Evolutionary conservation across 2,797 vertebrate species (phyloP).

Genomic region (Gallinago solitaria): DNA sequence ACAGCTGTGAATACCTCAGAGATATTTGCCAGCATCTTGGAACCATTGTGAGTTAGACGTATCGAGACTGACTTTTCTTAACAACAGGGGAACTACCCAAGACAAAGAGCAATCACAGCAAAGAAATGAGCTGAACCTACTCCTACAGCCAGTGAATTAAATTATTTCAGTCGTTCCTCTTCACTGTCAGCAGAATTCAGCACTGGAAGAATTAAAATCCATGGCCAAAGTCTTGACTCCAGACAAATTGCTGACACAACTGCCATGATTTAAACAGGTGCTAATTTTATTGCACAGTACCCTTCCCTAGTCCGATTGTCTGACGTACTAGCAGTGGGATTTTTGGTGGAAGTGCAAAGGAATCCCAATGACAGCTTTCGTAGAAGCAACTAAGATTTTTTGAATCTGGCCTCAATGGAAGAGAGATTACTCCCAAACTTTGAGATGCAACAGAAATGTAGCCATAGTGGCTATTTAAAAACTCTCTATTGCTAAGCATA

Average conservation of each 20-base stretch:
- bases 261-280: rapidly evolving
- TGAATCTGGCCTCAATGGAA: background rate
- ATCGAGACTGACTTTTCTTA: background rate
- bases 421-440: background rate
- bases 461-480: background rate
- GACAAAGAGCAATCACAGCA: background rate
- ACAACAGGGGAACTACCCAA: background rate
- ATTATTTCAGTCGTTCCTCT: background rate
- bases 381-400: background rate
- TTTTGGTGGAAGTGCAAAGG: background rate
- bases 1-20: background rate
- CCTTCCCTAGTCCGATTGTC: background rate
- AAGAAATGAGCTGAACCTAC: background rate
- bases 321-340: rapidly evolving
- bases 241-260: background rate
- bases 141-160: background rate
- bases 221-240: background rate
- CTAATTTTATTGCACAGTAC: background rate
- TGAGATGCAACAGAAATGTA: background rate
- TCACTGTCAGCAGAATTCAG: background rate
- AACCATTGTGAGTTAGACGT: background rate
- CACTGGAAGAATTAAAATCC: background rate
- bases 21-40: background rate
- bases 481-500: background rate
- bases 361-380: rapidly evolving